Base-by-base conservation (phyloP, 2,113 vertebrate genomes). In the Chlorodrepanis virens region DNA sequence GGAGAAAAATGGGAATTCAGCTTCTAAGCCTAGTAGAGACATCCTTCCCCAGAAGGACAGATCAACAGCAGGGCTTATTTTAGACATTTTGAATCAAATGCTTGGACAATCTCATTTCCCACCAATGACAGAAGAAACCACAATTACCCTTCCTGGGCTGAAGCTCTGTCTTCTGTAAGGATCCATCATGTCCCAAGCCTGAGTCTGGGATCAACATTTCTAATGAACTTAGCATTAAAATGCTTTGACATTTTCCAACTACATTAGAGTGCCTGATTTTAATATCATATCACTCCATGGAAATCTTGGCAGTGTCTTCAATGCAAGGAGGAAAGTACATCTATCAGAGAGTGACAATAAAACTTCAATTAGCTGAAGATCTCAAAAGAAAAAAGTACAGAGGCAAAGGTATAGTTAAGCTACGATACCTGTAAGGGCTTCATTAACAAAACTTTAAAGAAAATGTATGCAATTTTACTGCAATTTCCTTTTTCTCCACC, bases 401-500 rank as follows among this genome's bases (percentile, higher is more conserved):
- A 12, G 52, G 20, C 33, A 45, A 28, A 65, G n/a, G 28, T 53
- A 53, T 53, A 71, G 47, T 83, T 82, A 76, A 91, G 44, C 28
- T 49, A 53, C 31, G 57, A 19, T 86, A 77, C 18, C 42, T 61
- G n/a, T 54, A 39, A 35, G 40, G 42, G 29, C 5, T 78, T 77
- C 90, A 82, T 72, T 86, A 96, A 56, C 18, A 87, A 81, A 90
- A 83, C 47, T 86, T 94, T 45, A 83, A 88, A 89, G 54, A 86
- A 76, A 86, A 88, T 40, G 3, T 67, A 31, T 40, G 27, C 33
- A 76, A 47, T 95, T 70, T 74, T 91, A 78, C 67, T 77, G 56
- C 70, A 70, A 86, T 96, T 95, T 97, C 78, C 77, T 91, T 82
- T 93, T 91, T 69, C 53, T 70, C 29, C 81, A 88, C 44, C 63